Evolutionary conservation across 2,113 vertebrate species (phyloP).

Genomic region (Patagioenas fasciata): DNA sequence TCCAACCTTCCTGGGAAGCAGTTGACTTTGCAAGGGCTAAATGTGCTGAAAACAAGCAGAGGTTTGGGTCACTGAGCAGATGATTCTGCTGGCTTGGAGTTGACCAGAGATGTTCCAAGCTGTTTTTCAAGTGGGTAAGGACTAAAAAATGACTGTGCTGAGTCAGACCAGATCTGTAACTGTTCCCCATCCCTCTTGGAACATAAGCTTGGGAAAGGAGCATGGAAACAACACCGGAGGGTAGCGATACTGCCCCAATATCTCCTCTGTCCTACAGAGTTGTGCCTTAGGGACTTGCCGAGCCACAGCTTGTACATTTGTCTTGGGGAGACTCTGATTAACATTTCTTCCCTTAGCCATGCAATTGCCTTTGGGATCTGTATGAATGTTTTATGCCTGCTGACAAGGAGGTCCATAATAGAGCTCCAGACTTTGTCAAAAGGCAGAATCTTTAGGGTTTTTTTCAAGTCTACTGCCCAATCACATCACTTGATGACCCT

Average conservation of each 20-base stretch:
- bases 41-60: not conserved
- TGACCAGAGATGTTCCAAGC: not conserved
- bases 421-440: not conserved
- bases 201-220: not conserved
- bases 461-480: not conserved
- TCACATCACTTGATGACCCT: not conserved
- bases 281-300: not conserved
- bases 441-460: not conserved
- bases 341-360: not conserved
- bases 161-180: not conserved
- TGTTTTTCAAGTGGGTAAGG: not conserved
- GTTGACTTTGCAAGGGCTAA: not conserved
- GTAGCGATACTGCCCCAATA: not conserved
- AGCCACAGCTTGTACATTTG: not conserved
- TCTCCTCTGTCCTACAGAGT: not conserved
- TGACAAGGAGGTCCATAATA: not conserved
- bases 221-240: not conserved
- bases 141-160: not conserved
- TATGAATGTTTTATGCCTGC: not conserved
- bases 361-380: not conserved
- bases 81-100: not conserved
- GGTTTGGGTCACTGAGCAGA: not conserved
- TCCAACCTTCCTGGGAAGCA: not conserved
- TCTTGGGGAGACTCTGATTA: not conserved
- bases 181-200: not conserved